Conservation (phyloP, 30 jellyfish, hydroid and myxozoan genomes). For the Hydractinia echinata region DNA sequence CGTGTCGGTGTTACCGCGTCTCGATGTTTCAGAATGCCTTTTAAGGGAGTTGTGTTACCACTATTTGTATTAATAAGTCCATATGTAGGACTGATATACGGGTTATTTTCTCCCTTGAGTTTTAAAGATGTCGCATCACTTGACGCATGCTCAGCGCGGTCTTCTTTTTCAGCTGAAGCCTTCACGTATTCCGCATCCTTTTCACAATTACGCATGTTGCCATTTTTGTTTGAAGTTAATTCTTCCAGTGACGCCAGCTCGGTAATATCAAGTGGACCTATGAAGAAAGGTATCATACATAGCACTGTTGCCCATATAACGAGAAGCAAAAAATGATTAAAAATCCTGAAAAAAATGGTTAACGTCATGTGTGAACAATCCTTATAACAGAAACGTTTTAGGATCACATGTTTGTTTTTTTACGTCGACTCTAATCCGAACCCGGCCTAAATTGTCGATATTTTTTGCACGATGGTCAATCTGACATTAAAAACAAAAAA, state of each 20-base stretch:
- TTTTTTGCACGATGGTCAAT: too few relatives aligned
- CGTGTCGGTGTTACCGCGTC: constrained; percentile 23
- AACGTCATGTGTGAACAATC: too few relatives aligned
- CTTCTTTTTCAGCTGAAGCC: background rate
- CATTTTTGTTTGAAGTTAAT: background rate
- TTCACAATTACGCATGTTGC: background rate
- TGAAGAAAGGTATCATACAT: background rate
- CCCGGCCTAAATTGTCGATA: too few relatives aligned
- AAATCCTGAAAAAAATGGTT: too few relatives aligned
- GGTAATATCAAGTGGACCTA: constrained; percentile 27
- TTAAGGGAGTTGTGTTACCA: constrained; percentile 25
- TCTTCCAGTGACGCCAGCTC: constrained; percentile 8
- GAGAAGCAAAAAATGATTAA: too few relatives aligned
- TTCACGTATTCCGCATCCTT: background rate
- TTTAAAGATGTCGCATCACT: background rate
- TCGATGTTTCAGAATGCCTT: constrained; percentile 37
- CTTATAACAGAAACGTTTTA: too few relatives aligned
- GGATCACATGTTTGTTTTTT: too few relatives aligned
- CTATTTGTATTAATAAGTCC: constrained; percentile 1
- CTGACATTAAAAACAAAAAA: too few relatives aligned
- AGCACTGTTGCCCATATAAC: too few relatives aligned
- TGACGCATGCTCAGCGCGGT: background rate
- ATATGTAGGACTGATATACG: background rate
- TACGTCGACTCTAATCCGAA: too few relatives aligned
- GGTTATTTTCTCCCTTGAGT: background rate